Percentiles rank a stretch among this genome's conserved stretches.
Conservation (phyloP, 2,113 vertebrate species). For the Peromyscus leucopus region DNA sequence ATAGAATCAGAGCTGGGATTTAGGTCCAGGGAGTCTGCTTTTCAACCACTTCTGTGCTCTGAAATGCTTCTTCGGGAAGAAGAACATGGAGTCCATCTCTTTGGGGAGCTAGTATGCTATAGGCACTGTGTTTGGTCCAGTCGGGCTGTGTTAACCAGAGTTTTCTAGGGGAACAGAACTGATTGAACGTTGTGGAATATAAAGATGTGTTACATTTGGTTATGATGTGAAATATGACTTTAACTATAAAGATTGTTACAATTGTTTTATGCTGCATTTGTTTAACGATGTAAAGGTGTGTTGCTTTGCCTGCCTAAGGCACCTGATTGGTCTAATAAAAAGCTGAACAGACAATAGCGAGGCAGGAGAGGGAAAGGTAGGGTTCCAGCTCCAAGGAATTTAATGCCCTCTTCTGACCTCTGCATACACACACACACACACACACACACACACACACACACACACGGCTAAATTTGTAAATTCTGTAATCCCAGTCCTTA, state of each 20-base stretch:
- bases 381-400: neutral
- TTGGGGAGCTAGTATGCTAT: neutral
- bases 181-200: neutral
- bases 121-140: neutral
- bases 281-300: too few relatives aligned
- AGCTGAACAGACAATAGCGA: too few relatives aligned
- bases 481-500: neutral
- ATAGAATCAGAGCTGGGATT: neutral
- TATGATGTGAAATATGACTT: too few relatives aligned
- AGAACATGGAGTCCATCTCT: neutral
- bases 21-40: neutral
- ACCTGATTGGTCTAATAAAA: too few relatives aligned
- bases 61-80: neutral
- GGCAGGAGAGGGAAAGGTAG: too few relatives aligned
- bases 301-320: too few relatives aligned
- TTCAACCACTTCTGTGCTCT: neutral
- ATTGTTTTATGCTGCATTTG: too few relatives aligned
- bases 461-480: neutral
- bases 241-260: too few relatives aligned
- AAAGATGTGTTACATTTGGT: too few relatives aligned
- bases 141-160: neutral
- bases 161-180: neutral
- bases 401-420: neutral
- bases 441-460: neutral
- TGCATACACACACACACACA: neutral